Base-by-base conservation (phyloP, 2,888 invertebrate species). In the Dendrolimus houi region DNA sequence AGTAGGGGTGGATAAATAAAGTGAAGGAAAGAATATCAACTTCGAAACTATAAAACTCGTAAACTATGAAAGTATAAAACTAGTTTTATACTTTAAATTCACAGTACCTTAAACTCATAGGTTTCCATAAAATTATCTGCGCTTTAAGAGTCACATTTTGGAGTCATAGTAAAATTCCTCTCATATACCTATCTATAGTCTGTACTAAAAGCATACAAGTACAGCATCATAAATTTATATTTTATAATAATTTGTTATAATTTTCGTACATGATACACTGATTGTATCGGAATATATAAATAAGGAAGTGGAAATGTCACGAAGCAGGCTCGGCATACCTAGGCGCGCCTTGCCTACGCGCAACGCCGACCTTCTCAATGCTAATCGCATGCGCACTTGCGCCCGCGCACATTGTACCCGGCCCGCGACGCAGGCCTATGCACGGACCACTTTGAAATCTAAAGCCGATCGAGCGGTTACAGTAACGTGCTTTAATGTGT, bases 351-450 rank as follows among this genome's bases (percentile, higher is more conserved):
- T 71, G 75, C 72, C 75, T 73, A 76, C 79, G 75, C 77, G 71
- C 72, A 68, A 70, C 65, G 58, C 57, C 83, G 85, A 79, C 85
- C 85, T 85, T 85, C 85, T 85, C 85, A 85, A 85, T 85, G 85
- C 81, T 83, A 81, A 81, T 80, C 75, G 72, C 65, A 54, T 55
- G 55, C 9, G 13, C 14, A 47, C 29, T 29, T 29, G 29, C 29
- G 29, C 29, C 29, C 29, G 29, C 9, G 47, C 47, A 12, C 47
- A 47, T 9, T 12, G 12, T 47, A 47, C 29, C 29, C 29, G 29
- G 29, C 29, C 29, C 29, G 14, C 56, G 62, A 52, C 52, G 58
- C 62, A 66, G 59, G 54, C 60, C 60, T 55, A 41, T n/a, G 56
- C 54, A 54, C 56, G 58, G 56, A 47, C 47, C 47, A 47, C 47